phyloP scores from a whole-genome alignment of 2,113 vertebrate species.

The Chaenogobius annularis region DNA sequence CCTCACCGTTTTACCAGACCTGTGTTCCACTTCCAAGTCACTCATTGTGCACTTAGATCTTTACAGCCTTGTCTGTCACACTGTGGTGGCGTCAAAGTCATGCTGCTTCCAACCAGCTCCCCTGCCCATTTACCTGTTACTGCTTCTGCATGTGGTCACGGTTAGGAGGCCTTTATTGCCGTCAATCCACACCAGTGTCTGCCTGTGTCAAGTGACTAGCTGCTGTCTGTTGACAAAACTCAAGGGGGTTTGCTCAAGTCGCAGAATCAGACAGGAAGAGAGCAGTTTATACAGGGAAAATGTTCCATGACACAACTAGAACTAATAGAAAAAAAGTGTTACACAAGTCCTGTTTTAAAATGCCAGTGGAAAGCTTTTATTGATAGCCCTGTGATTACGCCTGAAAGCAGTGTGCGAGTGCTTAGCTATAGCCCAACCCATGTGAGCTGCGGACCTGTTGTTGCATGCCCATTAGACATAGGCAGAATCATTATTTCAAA shows the following conservation, averaged over 20 bases:
- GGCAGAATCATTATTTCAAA: constrained; percentile 44
- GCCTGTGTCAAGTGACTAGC: constrained; percentile 39
- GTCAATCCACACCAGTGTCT: constrained; percentile 47
- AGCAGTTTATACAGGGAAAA: constrained; percentile 31
- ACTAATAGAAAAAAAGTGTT: constrained; percentile 17
- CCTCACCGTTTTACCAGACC: constrained; percentile 38
- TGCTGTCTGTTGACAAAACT: constrained; percentile 33
- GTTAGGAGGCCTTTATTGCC: constrained; percentile 61
- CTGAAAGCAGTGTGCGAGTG: constrained; percentile 40
- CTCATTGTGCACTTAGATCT: constrained; percentile 54
- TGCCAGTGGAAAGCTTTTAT: constrained; percentile 42
- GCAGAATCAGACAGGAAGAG: constrained; percentile 16
- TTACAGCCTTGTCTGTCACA: constrained; percentile 60
- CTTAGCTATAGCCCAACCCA: constrained; percentile 57
- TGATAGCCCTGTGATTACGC: constrained; percentile 49
- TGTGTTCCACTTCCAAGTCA: constrained; percentile 34
- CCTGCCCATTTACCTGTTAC: constrained; percentile 55
- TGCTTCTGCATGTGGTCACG: constrained; percentile 46
- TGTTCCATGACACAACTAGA: constrained; percentile 36
- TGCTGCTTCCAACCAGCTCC: constrained; percentile 54
- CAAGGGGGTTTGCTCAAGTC: constrained; percentile 11
- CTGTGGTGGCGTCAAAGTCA: constrained; percentile 57
- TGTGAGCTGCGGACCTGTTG: constrained; percentile 62
- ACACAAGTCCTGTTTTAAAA: constrained; percentile 30
- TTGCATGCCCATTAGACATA: constrained; percentile 57